Conservation (phyloP, 2,888 invertebrate species). For the Apodemia hepburni region DNA sequence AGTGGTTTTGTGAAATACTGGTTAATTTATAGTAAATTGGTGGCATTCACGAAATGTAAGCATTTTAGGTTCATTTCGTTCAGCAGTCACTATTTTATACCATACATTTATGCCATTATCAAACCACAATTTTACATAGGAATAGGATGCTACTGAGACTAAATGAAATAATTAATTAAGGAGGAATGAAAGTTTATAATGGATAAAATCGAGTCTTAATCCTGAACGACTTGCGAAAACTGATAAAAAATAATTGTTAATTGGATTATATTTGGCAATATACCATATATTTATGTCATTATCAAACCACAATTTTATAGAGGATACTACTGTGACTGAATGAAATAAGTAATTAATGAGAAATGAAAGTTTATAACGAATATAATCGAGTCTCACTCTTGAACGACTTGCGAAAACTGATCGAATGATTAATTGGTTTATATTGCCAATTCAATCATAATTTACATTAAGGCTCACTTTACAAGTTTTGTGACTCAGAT, state of each 20-base stretch:
- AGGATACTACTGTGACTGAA: background rate
- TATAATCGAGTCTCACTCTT: conserved; percentile 28
- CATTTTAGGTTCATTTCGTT: conserved; percentile 3
- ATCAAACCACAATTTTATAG: background rate
- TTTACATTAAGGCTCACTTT: background rate
- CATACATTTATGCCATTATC: background rate
- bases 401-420: conserved; percentile 15
- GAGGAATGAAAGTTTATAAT: conserved; percentile 26
- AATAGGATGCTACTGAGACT: background rate
- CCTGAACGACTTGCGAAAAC: conserved; percentile 19
- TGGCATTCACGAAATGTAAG: background rate
- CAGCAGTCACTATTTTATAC: background rate
- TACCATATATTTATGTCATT: background rate
- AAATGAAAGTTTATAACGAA: conserved; percentile 26
- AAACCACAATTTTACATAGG: background rate
- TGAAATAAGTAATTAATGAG: conserved; percentile 26
- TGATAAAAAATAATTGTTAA: background rate
- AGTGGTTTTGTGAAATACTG: background rate
- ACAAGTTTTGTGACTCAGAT: background rate
- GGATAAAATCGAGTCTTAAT: conserved; percentile 28
- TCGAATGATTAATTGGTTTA: background rate
- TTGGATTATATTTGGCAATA: background rate
- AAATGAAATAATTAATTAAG: conserved; percentile 26
- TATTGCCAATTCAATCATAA: background rate
- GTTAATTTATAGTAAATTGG: conserved; percentile 3